A percentile compares a stretch with the other conserved stretches of the same genome.
phyloP scores from a whole-genome alignment of 2,113 vertebrate species.

The Amblyornis subalaris region DNA sequence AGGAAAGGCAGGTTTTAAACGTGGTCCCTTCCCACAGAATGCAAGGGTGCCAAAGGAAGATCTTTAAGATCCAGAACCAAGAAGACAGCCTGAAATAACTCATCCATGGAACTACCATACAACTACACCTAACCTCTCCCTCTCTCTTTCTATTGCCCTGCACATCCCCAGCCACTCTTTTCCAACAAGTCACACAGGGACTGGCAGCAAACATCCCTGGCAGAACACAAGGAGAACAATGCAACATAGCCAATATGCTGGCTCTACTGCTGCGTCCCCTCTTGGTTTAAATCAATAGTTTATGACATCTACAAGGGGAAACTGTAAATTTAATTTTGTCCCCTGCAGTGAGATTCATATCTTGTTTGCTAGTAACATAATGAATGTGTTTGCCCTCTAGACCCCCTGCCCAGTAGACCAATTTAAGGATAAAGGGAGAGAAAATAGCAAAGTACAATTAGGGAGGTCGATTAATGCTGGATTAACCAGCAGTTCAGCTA shows the following conservation, averaged over 20 bases:
- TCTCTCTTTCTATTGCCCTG: neutral
- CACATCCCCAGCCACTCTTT: neutral
- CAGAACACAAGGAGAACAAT: neutral
- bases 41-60: neutral
- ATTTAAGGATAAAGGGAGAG: slow-evolving; percentile 72
- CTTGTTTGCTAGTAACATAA: slow-evolving; percentile 75
- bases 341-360: slow-evolving; percentile 72
- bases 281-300: slow-evolving; percentile 78
- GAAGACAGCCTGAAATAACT: neutral
- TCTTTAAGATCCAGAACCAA: neutral
- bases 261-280: slow-evolving; percentile 51
- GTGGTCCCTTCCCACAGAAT: neutral
- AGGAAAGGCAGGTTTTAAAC: neutral
- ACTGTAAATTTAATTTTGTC: slow-evolving; percentile 82
- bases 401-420: slow-evolving; percentile 68
- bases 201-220: neutral
- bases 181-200: neutral
- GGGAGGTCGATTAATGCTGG: slow-evolving; percentile 64
- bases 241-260: neutral
- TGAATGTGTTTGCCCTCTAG: slow-evolving; percentile 76
- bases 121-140: neutral
- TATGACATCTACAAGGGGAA: slow-evolving; percentile 77
- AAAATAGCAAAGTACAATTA: slow-evolving; percentile 72
- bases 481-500: slow-evolving; percentile 64
- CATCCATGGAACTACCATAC: neutral